Base-by-base conservation (phyloP, 1,140 invertebrate species). In the Drosophila sturtevanti region DNA sequence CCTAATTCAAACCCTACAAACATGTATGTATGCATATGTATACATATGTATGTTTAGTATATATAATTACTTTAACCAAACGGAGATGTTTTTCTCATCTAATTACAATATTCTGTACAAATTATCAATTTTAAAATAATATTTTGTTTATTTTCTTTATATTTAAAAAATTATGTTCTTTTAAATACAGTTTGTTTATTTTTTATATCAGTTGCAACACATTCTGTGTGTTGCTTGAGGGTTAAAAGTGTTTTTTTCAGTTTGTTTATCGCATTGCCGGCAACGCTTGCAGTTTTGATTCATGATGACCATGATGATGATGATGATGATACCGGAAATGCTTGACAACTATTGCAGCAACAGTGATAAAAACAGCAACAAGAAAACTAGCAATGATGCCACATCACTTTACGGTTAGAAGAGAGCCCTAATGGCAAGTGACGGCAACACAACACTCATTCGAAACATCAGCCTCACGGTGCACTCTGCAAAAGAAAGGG, bases 381-480 rank as follows among this genome's bases (percentile, higher is more conserved):
- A 62, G 12, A 48, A 62, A 21, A 48, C 22, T n/a, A 44, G 48
- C 58, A 34, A 56, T 34, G 24, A 56, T 63, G 69, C 58, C 72
- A 74, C 72, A 60, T 55, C 27, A 60, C 69, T 65, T 14, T 52
- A 55, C 62, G 72, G 62, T 74, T 58, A 65, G 27, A 18, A 27
- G 27, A 56, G 54, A 56, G 9, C 54, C 14, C 27, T 35, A 18
- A 56, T 34, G 54, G 54, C 16, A 56, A 56, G 27, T 56, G 54
- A 34, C 27, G 27, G 54, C 54, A 56, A 56, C 27, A 34, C 10
- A 56, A 34, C 54, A 55, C 52, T 55, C 41, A 44, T 55, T 55
- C 52, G 41, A 34, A 24, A 44, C 71, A 56, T 61, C 63, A 38
- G 56, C 55, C 63, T 18, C 35, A 58, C 27, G 63, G 11, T 11